These are phyloP conservation scores for Galbula dea DNA, from an alignment of 2,113 vertebrate species.

Conservation along the genomic window DNA sequence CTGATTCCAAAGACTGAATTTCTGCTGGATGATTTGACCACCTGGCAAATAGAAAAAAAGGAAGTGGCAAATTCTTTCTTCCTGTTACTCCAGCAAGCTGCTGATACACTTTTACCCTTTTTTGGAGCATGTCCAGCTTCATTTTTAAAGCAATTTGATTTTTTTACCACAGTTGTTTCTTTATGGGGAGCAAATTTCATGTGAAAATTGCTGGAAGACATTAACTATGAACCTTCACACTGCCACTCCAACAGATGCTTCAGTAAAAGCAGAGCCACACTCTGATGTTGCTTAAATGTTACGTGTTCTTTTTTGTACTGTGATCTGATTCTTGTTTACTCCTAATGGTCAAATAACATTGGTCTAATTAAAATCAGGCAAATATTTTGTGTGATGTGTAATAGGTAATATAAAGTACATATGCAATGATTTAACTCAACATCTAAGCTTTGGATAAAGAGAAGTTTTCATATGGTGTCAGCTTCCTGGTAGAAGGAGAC, in stretches of 20 bases:
- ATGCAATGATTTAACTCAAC: constrained; percentile 49
- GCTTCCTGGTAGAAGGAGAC: neutral
- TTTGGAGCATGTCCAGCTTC: neutral
- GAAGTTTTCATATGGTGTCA: constrained; percentile 40
- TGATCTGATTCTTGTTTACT: constrained; percentile 29
- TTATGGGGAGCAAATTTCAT: neutral
- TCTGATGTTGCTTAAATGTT: neutral
- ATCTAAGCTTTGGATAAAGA: constrained; percentile 45
- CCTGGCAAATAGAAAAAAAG: neutral
- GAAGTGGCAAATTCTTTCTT: neutral
- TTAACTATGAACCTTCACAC: neutral
- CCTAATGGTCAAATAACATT: neutral
- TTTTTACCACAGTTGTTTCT: neutral
- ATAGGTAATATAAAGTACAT: constrained; percentile 63
- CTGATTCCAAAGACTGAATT: neutral
- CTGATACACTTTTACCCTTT: neutral
- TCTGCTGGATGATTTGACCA: neutral
- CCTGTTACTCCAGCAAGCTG: neutral
- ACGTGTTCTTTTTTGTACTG: neutral
- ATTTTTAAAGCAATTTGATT: neutral
- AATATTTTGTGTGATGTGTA: constrained; percentile 66
- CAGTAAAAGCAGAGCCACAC: neutral
- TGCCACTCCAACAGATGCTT: neutral
- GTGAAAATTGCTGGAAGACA: neutral
- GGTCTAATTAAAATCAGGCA: constrained; percentile 65